Evolutionary conservation across 2,113 vertebrate species (phyloP).

Genomic region (Corythornis madagascariensis): DNA sequence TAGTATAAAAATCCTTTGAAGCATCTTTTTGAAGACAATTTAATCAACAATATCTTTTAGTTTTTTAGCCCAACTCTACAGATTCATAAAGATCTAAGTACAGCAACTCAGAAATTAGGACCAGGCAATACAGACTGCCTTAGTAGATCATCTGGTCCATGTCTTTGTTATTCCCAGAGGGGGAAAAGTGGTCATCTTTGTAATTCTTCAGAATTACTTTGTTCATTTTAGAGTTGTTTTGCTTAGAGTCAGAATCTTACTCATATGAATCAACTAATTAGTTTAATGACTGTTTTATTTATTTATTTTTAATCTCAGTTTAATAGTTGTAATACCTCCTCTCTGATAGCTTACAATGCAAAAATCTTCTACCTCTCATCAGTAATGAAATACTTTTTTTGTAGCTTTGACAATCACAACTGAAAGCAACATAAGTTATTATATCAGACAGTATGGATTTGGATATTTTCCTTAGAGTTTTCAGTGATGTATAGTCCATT

Average conservation of each 20-base stretch:
- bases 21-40: slow-evolving; percentile 75
- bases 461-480: slow-evolving; percentile 1
- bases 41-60: slow-evolving; percentile 68
- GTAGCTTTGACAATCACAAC: slow-evolving; percentile 46
- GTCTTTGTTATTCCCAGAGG: slow-evolving; percentile 32
- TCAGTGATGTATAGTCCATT: slow-evolving; percentile 1
- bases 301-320: slow-evolving; percentile 2
- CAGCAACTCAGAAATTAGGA: slow-evolving; percentile 62
- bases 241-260: slow-evolving; percentile 2
- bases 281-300: slow-evolving; percentile 29
- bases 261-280: slow-evolving; percentile 29
- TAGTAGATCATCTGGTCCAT: background rate
- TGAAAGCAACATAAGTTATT: slow-evolving; percentile 41
- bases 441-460: slow-evolving; percentile 32
- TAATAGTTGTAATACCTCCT: slow-evolving; percentile 47
- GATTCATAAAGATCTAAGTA: slow-evolving; percentile 65
- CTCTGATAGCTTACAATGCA: background rate
- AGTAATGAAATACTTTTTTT: slow-evolving; percentile 62
- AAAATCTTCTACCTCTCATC: slow-evolving; percentile 33
- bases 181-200: slow-evolving; percentile 51
- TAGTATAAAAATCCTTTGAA: slow-evolving; percentile 77
- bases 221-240: slow-evolving; percentile 36
- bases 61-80: slow-evolving; percentile 50
- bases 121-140: slow-evolving; percentile 37
- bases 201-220: slow-evolving; percentile 24